These are phyloP conservation scores for Tricholauxania praeusta DNA, from an alignment of 2,888 invertebrate species.

Conservation along the genomic window DNA sequence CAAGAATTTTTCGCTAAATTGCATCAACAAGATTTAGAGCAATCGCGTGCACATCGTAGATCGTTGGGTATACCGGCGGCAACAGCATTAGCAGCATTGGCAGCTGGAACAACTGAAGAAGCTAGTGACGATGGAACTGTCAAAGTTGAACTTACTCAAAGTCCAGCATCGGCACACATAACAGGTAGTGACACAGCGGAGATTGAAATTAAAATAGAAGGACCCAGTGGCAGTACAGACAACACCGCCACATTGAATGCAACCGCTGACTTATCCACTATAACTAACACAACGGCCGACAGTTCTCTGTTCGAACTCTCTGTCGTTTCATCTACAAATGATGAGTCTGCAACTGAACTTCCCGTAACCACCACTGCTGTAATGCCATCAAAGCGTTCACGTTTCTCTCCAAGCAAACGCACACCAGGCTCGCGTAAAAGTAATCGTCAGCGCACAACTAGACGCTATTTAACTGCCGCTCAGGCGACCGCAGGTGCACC, in stretches of 20 bases:
- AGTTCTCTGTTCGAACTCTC: slow-evolving; percentile 42
- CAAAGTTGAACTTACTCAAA: not conserved
- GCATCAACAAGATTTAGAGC: slow-evolving; percentile 65
- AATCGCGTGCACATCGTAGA: slow-evolving; percentile 58
- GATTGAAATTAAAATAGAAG: slow-evolving; percentile 39
- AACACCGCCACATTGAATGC: not conserved
- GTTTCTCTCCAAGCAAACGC: slow-evolving; percentile 67
- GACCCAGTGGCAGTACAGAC: slow-evolving; percentile 9
- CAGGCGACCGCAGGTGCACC: slow-evolving; percentile 45
- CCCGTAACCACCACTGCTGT: slow-evolving; percentile 22
- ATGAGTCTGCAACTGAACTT: slow-evolving; percentile 34
- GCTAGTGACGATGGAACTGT: not conserved
- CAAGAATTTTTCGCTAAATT: slow-evolving; percentile 68
- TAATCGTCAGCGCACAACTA: slow-evolving; percentile 63
- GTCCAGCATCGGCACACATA: not conserved
- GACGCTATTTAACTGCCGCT: slow-evolving; percentile 57
- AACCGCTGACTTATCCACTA: slow-evolving; percentile 28
- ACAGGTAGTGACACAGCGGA: not conserved
- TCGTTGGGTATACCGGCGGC: slow-evolving; percentile 32
- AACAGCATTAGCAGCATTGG: not conserved
- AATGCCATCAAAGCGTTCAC: slow-evolving; percentile 49
- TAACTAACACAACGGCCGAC: slow-evolving; percentile 37
- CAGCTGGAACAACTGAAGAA: slow-evolving; percentile 4
- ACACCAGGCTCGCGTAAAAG: slow-evolving; percentile 63
- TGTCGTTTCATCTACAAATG: slow-evolving; percentile 38